These are phyloP conservation scores for Tangachromis dhanisi DNA, from an alignment of 2,113 vertebrate species.

Conservation along the genomic window DNA sequence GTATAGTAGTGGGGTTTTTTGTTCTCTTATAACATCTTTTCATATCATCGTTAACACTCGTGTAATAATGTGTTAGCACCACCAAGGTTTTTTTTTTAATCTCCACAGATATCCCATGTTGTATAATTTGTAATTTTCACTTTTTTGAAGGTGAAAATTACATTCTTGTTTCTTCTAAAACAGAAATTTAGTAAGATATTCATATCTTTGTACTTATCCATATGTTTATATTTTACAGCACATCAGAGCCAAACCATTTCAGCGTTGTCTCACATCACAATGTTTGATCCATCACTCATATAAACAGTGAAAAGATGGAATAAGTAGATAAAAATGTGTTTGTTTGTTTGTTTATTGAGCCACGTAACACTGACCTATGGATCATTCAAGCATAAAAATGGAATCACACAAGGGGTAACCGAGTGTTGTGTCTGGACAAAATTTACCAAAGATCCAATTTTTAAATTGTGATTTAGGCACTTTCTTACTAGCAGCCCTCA, in stretches of 20 bases:
- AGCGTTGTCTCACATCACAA: neutral
- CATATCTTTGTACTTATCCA: neutral
- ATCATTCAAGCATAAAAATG: neutral
- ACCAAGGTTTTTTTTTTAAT: neutral
- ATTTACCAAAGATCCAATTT: neutral
- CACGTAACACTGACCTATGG: neutral
- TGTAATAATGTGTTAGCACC: neutral
- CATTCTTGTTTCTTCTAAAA: neutral
- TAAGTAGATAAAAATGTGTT: neutral
- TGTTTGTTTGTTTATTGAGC: neutral
- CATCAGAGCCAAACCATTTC: neutral
- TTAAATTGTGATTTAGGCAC: neutral
- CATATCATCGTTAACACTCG: neutral
- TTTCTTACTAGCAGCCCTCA: neutral
- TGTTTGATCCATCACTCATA: neutral
- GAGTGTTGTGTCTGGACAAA: neutral
- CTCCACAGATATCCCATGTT: neutral
- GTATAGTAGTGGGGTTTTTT: accelerated
- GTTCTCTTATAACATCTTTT: neutral
- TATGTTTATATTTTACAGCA: neutral
- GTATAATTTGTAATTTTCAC: neutral
- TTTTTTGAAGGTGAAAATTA: neutral
- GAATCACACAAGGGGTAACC: neutral
- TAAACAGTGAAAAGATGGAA: neutral
- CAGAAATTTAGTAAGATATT: neutral